Base-by-base conservation (phyloP, 2,888 invertebrate species). In the Ichneumoninae sp. region DNA sequence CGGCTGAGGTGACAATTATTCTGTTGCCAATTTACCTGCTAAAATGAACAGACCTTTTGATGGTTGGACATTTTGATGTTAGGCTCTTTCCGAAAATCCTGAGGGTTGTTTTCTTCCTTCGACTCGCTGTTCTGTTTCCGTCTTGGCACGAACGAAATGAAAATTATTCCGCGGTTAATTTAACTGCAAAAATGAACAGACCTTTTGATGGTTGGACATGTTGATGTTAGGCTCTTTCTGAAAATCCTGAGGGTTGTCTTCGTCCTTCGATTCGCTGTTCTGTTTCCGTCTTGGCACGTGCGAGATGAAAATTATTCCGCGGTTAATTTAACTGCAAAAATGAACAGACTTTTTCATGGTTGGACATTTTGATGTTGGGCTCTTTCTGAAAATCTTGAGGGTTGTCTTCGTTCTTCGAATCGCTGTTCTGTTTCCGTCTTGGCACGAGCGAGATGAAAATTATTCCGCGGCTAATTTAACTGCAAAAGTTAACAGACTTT, bases 231-330 rank as follows among this genome's bases (percentile, higher is more conserved):
- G 40, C 40, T 40, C 40, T 40, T 40, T 7, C 40, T 6, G 40
- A 8, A 57, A 81, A 84, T 77, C 74, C n/a, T 26, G 16, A 16
- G 73, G 36, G 33, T n/a, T n/a, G n/a, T n/a, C n/a, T n/a, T n/a
- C n/a, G n/a, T n/a, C 44, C 52, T 52, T 66, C 33, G 13, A 57
- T 16, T 44, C 19, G 16, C 10, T 1, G 36, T 52, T 65, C 40
- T 19, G 26, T 75, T 36, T 66, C 16, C 33, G 13, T 63, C 47
- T 71, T 6, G 22, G 13, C 73, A 44, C 19, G 30, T 5, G 8
- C 4, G 30, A 30, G 8, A 7, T 36, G 8, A 8, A 36, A 8
- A 0, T 36, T 7, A 8, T 36, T 36, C 36, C 7, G 7, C 36
- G 36, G 1, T 52, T 19, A 19, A 52, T 44, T 44, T 13, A 44